phyloP scores from a whole-genome alignment of 2,797 vertebrate genomes.

The Muraenolepis orangiensis region DNA sequence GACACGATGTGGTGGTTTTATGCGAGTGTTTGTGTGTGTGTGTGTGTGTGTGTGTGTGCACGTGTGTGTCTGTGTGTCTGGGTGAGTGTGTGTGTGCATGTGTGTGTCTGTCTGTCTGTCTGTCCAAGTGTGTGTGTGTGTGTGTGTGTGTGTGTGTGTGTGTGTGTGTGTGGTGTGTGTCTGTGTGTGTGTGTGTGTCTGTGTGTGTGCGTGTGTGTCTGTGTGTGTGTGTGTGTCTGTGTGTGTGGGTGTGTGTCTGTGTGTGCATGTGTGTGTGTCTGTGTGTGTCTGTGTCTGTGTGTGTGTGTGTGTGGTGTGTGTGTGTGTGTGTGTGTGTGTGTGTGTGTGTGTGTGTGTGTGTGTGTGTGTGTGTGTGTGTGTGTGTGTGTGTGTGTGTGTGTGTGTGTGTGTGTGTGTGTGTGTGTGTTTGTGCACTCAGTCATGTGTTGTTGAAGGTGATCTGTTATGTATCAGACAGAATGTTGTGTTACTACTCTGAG shows the following conservation, averaged over 20 bases:
- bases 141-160: slow-evolving; percentile 7
- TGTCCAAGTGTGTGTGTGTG: neutral
- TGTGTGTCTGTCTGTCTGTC: slow-evolving; percentile 1
- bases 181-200: neutral
- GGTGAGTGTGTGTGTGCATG: slow-evolving; percentile 23
- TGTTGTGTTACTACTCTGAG: slow-evolving; percentile 65
- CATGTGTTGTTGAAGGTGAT: slow-evolving; percentile 27
- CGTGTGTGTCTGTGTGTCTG: too few species aligned
- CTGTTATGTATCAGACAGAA: slow-evolving; percentile 65
- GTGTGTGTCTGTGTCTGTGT: slow-evolving; percentile 15
- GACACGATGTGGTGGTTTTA: too few species aligned
- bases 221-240: neutral
- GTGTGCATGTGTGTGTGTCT: neutral
- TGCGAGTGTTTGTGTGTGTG: too few species aligned
- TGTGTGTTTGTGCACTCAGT: neutral
- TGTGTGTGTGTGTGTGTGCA: too few species aligned
- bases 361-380: neutral
- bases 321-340: slow-evolving; percentile 4
- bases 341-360: slow-evolving; percentile 10
- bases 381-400: neutral
- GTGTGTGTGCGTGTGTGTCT: neutral
- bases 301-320: slow-evolving; percentile 7
- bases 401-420: neutral
- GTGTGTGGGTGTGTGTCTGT: too few species aligned
- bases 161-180: slow-evolving; percentile 8